phyloP scores from a whole-genome alignment of 2,113 vertebrate species.

The Petaurus breviceps region DNA sequence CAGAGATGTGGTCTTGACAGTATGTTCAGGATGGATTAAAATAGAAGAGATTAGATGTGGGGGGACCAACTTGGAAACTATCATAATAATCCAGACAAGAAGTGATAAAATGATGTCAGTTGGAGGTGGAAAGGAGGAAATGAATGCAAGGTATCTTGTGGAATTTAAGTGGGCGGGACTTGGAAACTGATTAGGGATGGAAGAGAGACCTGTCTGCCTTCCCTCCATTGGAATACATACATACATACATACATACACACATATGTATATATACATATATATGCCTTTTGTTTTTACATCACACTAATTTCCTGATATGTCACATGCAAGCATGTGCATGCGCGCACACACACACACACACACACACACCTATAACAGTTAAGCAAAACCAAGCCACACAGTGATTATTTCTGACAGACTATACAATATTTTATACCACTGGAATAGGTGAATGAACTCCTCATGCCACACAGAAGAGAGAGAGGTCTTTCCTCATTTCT shows the following conservation, averaged over 20 bases:
- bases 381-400: background rate
- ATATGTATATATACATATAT: no score
- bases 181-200: background rate
- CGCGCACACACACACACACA: no score
- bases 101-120: background rate
- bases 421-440: background rate
- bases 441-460: background rate
- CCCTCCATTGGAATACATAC: background rate
- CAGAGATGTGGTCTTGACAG: background rate
- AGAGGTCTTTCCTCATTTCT: background rate
- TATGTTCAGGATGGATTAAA: background rate
- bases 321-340: background rate
- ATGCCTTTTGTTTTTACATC: background rate
- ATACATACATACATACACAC: no score
- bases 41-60: background rate
- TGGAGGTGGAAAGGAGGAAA: background rate
- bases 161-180: background rate
- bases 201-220: background rate
- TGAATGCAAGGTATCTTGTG: background rate
- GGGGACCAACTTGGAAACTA: background rate
- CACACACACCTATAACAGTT: background rate
- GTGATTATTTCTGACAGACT: background rate
- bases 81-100: background rate
- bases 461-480: no score
- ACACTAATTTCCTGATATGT: background rate